Conservation (phyloP, 2,888 invertebrate species). For the Ennomos quercinarius region DNA sequence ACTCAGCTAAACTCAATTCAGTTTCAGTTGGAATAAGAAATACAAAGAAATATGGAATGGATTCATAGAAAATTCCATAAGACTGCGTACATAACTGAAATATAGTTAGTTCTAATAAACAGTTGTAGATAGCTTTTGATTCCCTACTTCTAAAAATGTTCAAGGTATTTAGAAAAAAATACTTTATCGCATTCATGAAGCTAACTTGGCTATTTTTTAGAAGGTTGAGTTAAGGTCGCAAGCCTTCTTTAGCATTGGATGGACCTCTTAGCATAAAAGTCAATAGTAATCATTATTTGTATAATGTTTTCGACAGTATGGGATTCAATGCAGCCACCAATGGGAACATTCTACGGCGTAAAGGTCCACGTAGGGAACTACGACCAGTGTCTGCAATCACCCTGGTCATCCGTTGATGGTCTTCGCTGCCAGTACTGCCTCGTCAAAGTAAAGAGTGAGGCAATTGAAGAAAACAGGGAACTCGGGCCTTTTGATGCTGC, state of each 20-base stretch:
- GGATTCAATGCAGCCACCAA: constrained; percentile 4
- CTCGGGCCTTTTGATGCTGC: not conserved
- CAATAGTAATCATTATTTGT: not conserved
- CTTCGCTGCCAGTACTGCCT: constrained; percentile 2
- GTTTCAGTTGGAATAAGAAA: too few species aligned
- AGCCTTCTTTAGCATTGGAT: not conserved
- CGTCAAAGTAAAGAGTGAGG: not conserved
- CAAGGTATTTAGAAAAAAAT: too few species aligned
- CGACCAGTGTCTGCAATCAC: constrained; percentile 3
- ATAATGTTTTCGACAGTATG: not conserved
- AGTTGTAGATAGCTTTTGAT: too few species aligned
- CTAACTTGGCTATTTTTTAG: too few species aligned
- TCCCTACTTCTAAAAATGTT: too few species aligned
- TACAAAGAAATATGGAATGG: too few species aligned
- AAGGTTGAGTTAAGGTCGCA: too few species aligned
- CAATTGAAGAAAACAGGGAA: not conserved
- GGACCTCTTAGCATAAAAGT: not conserved
- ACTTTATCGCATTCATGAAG: too few species aligned
- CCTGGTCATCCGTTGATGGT: not conserved
- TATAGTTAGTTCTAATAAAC: too few species aligned
- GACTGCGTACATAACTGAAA: too few species aligned
- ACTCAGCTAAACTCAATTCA: too few species aligned
- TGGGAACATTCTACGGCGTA: not conserved
- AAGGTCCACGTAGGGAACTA: not conserved
- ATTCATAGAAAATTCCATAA: too few species aligned